Evolutionary conservation across 2,888 invertebrate genomes (phyloP), one percentile per base, ranked within the genome.

Genomic region (Leucozona laternaria): DNA sequence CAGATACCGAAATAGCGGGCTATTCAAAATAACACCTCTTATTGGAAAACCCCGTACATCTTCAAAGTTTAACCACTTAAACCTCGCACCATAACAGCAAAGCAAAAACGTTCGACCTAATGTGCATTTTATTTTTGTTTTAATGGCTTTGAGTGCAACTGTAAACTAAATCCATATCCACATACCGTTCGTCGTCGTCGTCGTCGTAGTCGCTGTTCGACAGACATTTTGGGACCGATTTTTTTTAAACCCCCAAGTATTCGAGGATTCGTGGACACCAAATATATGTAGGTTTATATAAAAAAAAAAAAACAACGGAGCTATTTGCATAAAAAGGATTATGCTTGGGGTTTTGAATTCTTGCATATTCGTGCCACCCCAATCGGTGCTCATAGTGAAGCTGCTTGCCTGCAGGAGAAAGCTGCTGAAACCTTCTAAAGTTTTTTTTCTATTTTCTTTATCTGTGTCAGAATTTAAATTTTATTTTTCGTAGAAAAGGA

Each of bases 251-350:
- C 57, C 31, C 17, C 53, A 28, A 53, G 25, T 15, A 34, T 57
- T 31, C 57, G 17, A 57, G 31, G 57, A n/a, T 31, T 55, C 31
- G 31, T 31, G 57, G 31, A 31, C 31, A 57, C 31, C 31, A 28
- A 13, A 53, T 15, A 25, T 20, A 50, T 11, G 4, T 17, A 17
- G 20, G 28, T 28, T 4, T 25, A 25, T 25, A 28, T 6, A 28
- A 50, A 50, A 28, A 45, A 60, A 53, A 53, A 40, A 53, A 45
- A 34, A 43, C 7, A 34, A 25, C 10, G 13, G 6, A 57, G 34
- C 37, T 37, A 78, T 78, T 78, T 78, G 77, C 77, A 70, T 78
- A 70, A 78, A 78, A 64, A 70, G 68, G 77, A 78, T 78, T 70
- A 78, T 70, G 68, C 77, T 60, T 68, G 34, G 58, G 77, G 31